Percentiles rank a stretch among this genome's conserved stretches.
phyloP scores from a whole-genome alignment of 2,113 vertebrate species.

The Ailuropoda melanoleuca region DNA sequence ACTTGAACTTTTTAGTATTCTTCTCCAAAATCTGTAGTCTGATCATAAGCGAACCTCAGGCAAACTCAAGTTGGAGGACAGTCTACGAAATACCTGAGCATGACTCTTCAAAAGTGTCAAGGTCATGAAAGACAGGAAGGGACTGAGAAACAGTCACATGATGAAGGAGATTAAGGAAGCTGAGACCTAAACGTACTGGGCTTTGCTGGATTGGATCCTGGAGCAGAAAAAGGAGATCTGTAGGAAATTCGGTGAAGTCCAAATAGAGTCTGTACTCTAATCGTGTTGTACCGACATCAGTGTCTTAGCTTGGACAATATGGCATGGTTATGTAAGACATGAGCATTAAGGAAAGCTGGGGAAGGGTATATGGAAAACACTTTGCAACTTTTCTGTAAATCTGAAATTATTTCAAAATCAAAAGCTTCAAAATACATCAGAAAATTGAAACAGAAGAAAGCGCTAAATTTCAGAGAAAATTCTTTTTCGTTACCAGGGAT shows the following conservation, averaged over 20 bases:
- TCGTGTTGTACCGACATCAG: too few relatives aligned
- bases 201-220: background rate
- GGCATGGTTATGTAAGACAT: background rate
- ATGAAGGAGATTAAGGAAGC: background rate
- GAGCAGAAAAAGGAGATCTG: background rate
- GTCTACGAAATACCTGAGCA: background rate
- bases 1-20: background rate
- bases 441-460: background rate
- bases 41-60: background rate
- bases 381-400: background rate
- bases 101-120: background rate
- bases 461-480: background rate
- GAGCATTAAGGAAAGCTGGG: too few relatives aligned
- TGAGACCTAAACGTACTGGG: rapidly evolving
- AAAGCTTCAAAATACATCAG: background rate
- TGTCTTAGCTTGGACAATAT: background rate
- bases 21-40: background rate
- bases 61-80: background rate
- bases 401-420: background rate
- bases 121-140: background rate
- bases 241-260: background rate
- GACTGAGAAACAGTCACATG: background rate
- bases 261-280: background rate
- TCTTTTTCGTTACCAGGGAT: background rate
- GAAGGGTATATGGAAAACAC: background rate